Evolutionary conservation across 2,113 vertebrate species (phyloP).

Genomic region (Thalassoma bifasciatum): DNA sequence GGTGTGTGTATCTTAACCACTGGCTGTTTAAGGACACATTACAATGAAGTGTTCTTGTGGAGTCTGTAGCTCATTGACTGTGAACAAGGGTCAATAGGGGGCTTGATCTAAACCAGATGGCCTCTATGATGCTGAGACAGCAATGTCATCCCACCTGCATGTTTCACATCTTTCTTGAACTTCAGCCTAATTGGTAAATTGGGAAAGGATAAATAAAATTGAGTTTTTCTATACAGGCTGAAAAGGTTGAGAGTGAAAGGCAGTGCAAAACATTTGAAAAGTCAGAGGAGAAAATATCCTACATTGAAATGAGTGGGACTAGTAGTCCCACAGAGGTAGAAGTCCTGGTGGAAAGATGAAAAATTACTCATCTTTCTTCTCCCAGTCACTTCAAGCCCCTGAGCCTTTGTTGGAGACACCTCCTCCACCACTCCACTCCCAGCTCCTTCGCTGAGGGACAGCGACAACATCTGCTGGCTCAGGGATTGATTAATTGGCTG

Average conservation of each 20-base stretch:
- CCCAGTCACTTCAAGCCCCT: slow-evolving; percentile 51
- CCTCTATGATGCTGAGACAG: slow-evolving; percentile 52
- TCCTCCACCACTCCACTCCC: slow-evolving; percentile 46
- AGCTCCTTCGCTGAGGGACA: slow-evolving; percentile 62
- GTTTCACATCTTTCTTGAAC: slow-evolving; percentile 39
- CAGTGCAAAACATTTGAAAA: not conserved
- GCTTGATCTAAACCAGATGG: slow-evolving; percentile 61
- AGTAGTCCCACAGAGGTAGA: slow-evolving; percentile 19
- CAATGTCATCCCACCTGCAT: slow-evolving; percentile 27
- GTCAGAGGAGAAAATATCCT: slow-evolving; percentile 7
- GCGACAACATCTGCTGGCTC: slow-evolving; percentile 76
- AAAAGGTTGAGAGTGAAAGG: not conserved
- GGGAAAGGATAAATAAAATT: not conserved
- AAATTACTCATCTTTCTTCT: slow-evolving; percentile 55
- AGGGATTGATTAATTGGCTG: slow-evolving; percentile 81
- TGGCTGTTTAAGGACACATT: slow-evolving; percentile 65
- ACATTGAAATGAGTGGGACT: not conserved
- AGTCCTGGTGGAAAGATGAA: slow-evolving; percentile 61
- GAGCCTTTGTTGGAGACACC: slow-evolving; percentile 66
- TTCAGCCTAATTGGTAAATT: not conserved
- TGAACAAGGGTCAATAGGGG: slow-evolving; percentile 52
- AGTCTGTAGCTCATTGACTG: slow-evolving; percentile 53
- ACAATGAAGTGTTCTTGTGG: slow-evolving; percentile 49
- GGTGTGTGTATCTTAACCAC: slow-evolving; percentile 47
- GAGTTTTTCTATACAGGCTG: not conserved